phyloP scores from a whole-genome alignment of 2,888 invertebrate species.

The Onthophagus sagittarius region DNA sequence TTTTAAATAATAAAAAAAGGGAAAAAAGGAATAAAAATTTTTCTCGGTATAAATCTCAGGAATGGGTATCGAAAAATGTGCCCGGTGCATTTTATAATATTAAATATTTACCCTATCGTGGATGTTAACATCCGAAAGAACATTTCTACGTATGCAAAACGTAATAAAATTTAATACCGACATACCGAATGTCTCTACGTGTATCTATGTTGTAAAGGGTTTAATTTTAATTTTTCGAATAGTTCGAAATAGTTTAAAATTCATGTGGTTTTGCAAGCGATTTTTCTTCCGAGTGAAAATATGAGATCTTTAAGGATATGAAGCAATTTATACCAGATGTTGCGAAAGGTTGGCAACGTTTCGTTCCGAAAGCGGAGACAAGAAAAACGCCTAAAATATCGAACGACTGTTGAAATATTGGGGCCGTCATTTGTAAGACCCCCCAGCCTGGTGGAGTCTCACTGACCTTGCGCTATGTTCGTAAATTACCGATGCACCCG shows the following conservation, averaged over 20 bases:
- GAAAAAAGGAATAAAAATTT: neutral
- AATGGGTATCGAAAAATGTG: neutral
- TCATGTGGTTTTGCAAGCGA: neutral
- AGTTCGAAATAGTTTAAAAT: neutral
- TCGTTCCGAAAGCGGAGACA: neutral
- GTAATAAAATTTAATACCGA: neutral
- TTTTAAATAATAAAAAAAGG: neutral
- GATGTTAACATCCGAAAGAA: neutral
- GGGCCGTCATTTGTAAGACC: neutral
- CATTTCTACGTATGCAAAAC: no score
- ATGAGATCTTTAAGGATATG: neutral
- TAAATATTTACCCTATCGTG: neutral
- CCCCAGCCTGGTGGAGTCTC: neutral
- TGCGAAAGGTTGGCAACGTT: neutral
- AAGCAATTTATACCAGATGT: neutral
- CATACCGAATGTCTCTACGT: neutral
- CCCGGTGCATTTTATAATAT: neutral
- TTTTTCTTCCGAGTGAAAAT: neutral
- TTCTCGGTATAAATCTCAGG: neutral
- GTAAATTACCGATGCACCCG: neutral
- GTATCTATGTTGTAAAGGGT: neutral
- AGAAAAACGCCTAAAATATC: neutral
- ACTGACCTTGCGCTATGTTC: neutral
- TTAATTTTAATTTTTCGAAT: neutral
- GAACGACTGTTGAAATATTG: neutral